Evolutionary conservation across 2,797 vertebrate species (phyloP).

Genomic region (Allobates femoralis): DNA sequence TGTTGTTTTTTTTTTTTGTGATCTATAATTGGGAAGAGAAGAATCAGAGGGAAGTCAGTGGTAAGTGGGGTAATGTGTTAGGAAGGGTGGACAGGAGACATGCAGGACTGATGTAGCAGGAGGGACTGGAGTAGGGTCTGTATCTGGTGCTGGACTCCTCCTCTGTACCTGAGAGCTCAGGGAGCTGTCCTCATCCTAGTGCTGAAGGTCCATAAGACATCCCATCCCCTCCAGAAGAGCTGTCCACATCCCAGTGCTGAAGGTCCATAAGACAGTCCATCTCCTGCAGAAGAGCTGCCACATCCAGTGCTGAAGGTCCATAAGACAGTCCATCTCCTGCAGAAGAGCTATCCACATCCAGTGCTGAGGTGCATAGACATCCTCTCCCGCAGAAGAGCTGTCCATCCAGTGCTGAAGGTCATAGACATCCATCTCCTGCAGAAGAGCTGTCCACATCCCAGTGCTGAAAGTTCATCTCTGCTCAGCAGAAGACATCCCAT

Average conservation of each 20-base stretch:
- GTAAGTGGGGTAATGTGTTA: background rate
- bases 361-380: too few relatives aligned
- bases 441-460: too few relatives aligned
- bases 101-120: constrained; percentile 5
- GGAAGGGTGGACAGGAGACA: background rate
- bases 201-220: constrained; percentile 38
- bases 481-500: too few relatives aligned
- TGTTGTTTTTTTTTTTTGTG: background rate
- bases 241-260: constrained; percentile 12
- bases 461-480: too few relatives aligned
- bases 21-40: constrained; percentile 1
- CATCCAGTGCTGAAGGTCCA: constrained; percentile 40
- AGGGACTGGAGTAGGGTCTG: constrained; percentile 24
- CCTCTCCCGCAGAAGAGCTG: too few relatives aligned
- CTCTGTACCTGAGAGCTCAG: constrained; percentile 28
- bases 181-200: constrained; percentile 52
- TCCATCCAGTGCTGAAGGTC: too few relatives aligned
- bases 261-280: too few relatives aligned
- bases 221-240: background rate
- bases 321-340: background rate
- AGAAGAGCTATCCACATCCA: background rate
- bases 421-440: too few relatives aligned
- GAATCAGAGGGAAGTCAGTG: background rate
- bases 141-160: constrained; percentile 18
- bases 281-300: constrained; percentile 58